A percentile compares a stretch with the other conserved stretches of the same genome.
Conservation (phyloP, 2,113 vertebrate genomes). For the Trochalopteron elliotii region DNA sequence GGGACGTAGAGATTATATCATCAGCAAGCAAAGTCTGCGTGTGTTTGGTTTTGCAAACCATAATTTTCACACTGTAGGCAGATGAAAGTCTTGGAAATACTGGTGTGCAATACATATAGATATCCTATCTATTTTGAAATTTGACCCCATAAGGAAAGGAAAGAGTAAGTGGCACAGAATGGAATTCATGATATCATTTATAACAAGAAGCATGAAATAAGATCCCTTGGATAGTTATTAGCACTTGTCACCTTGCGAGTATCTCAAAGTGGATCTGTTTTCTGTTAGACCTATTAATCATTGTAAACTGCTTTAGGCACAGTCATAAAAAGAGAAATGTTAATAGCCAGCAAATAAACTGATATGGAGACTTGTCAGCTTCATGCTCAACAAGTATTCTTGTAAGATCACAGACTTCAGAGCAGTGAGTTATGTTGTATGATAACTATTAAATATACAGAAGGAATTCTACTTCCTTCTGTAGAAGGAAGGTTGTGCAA, state of each 20-base stretch:
- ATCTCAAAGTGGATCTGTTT: neutral
- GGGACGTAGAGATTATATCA: neutral
- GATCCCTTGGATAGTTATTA: neutral
- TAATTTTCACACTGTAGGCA: neutral
- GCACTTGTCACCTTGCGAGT: neutral
- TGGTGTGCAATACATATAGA: neutral
- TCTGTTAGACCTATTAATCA: neutral
- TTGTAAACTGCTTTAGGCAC: neutral
- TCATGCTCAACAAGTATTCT: neutral
- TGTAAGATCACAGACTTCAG: neutral
- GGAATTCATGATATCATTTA: neutral
- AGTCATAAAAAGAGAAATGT: neutral
- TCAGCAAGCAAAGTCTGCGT: neutral
- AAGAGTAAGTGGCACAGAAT: neutral
- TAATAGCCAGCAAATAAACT: neutral
- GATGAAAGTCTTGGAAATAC: neutral
- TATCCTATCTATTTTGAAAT: neutral
- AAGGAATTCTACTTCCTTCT: neutral
- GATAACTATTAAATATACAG: neutral
- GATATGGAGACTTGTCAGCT: fast-evolving
- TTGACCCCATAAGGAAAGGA: neutral
- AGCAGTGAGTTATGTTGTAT: neutral
- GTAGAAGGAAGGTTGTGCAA: too few relatives aligned
- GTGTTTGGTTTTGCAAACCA: neutral
- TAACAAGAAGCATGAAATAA: neutral